Base-by-base conservation (phyloP, 23 tunicate genomes). In the Aplidium turbinatum region DNA sequence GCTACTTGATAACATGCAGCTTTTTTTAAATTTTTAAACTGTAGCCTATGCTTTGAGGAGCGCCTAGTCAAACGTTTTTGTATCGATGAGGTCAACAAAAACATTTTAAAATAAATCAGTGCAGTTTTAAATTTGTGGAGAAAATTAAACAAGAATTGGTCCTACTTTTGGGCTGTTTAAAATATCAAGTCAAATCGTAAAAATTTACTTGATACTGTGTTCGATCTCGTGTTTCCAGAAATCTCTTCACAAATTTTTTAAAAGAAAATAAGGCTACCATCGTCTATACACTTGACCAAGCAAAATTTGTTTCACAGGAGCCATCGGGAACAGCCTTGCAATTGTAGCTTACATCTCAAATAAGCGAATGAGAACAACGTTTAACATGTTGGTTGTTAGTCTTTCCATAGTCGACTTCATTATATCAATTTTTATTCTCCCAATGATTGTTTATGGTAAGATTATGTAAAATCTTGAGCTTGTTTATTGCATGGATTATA, bases 311-410 rank as follows among this genome's bases (percentile, higher is more conserved):
- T 50, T 57, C 32, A 26, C 77, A 80, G 85, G 85, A 2, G 32
- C 85, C 5, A 51, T 70, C 40, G 85, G 85, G 4, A 80, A 80
- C 31, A 3, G 40, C 1, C 18, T 80, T 57, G 75, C 85, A 19
- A 80, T 80, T 30, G 38, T 58, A 9, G 85, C 77, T 1, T 80
- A 68, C 58, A 19, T 19, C 16, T 42, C 47, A 27, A 80, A 80
- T 40, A 29, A 30, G 3, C 51, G 54, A 38, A 68, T 80, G 58
- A 33, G 55, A 30, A 80, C 85, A 23, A 58, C 85, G 9, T 80
- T 80, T 45, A 80, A 80, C 34, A 7, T 80, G 58, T 31, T 80
- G 54, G 71, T 80, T 31, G 77, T 80, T 18, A 69, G 56, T 56
- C 47, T 80, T 24, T 77, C 85, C 21, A 46, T 58, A 29, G 72